Base-by-base conservation (phyloP, 2,797 vertebrate genomes). In the Hypotaenidia philippensis region DNA sequence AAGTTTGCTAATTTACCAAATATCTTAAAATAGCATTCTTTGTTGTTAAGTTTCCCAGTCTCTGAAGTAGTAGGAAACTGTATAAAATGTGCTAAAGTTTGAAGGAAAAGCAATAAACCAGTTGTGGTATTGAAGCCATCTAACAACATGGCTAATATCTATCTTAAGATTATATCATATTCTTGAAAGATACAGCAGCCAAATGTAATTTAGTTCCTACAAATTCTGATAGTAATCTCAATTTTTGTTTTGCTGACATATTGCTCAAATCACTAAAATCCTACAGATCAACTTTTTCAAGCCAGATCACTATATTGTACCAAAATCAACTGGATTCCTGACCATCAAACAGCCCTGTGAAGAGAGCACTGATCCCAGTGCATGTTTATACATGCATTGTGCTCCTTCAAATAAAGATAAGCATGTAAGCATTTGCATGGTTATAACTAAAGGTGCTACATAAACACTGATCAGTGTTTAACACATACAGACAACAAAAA, bases 371-470 rank as follows among this genome's bases (percentile, higher is more conserved):
- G 71, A 71, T 78, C 12, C 38, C 19, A n/a, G 34, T 38, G 72
- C 68, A 25, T 10, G 4, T 27, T 81, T 38, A 29, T 22, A 84
- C 20, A 13, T 36, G 64, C 32, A 29, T 4, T 74, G 59, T 50
- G 72, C 64, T 47, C 53, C 71, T 88, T 69, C 69, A 60, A 77
- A 70, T 55, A 60, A 87, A 93, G 60, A 26, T 36, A 83, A 90
- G 70, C 77, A 71, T 72, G 76, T 88, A 80, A 84, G 34, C 34
- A 75, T 90, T 81, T 85, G 83, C 75, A 93, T 52, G 76, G 31
- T 90, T 87, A 90, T 27, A 65, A 88, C 60, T 85, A 90, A 96
- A 96, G 96, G 96, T 97, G 97, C 96, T 97, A 97, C 56, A 31
- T 57, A 84, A 95, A 95, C 93, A 96, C 83, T 95, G 17, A 49